Percentiles rank a stretch among this genome's conserved stretches.
Conservation (phyloP, 2,888 invertebrate species). For the Mallateleia sp. region DNA sequence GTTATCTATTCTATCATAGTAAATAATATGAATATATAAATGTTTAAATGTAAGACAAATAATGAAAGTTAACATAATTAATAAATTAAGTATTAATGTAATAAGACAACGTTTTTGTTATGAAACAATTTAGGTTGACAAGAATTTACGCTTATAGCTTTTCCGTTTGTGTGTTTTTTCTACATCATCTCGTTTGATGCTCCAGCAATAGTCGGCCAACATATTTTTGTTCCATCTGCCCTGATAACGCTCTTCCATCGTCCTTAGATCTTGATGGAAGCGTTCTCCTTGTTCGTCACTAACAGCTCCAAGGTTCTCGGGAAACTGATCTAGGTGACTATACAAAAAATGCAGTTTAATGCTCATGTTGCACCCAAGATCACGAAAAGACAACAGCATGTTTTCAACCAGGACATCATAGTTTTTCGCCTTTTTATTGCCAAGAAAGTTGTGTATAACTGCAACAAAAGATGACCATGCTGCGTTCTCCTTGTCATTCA, state of each 20-base stretch:
- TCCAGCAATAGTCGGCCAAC: slow-evolving; percentile 3
- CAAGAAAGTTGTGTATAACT: too few species aligned
- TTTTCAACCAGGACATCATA: slow-evolving; percentile 74
- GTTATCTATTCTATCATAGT: background rate
- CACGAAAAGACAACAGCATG: slow-evolving; percentile 75
- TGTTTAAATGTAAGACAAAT: background rate
- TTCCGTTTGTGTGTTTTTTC: background rate
- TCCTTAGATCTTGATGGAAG: slow-evolving; percentile 85
- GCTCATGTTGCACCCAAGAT: slow-evolving; percentile 79
- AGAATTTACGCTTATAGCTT: slow-evolving; percentile 5
- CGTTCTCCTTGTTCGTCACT: slow-evolving; percentile 86
- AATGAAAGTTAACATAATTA: background rate
- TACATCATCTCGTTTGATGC: background rate
- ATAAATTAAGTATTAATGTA: background rate
- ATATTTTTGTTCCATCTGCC: slow-evolving; percentile 54
- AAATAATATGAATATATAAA: background rate
- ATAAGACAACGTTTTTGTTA: background rate
- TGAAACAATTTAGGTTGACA: background rate
- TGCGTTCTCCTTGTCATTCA: too few species aligned
- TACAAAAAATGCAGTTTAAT: slow-evolving; percentile 84
- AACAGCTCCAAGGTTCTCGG: slow-evolving; percentile 83
- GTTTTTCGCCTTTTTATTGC: too few species aligned
- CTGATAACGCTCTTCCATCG: slow-evolving; percentile 85
- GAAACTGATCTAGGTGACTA: slow-evolving; percentile 77
- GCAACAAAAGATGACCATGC: too few species aligned